phyloP scores from a whole-genome alignment of 2,113 vertebrate genomes.

The Zosterops pallidus region DNA sequence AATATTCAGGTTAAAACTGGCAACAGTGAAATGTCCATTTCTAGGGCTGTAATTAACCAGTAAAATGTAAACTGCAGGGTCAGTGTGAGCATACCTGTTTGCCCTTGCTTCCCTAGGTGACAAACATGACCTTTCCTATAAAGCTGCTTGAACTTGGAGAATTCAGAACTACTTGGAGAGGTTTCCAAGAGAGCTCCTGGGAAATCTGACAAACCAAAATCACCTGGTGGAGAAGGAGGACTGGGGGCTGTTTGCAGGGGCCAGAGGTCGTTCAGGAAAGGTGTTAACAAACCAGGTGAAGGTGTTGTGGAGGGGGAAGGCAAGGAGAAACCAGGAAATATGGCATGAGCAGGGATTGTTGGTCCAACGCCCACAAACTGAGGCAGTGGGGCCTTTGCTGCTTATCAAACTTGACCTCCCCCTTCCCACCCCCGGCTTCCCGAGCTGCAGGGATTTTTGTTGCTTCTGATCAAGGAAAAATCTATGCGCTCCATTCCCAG shows the following conservation, averaged over 20 bases:
- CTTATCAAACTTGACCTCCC: not conserved
- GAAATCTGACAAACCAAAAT: not conserved
- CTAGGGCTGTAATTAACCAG: not conserved
- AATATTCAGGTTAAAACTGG: not conserved
- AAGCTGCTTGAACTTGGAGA: not conserved
- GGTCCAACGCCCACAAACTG: rapidly evolving
- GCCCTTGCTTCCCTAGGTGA: not conserved
- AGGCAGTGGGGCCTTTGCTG: not conserved
- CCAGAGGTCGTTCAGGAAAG: not conserved
- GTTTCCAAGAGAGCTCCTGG: not conserved
- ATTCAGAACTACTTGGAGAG: rapidly evolving
- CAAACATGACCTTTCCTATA: not conserved
- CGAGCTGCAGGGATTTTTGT: not conserved
- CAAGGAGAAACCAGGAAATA: rapidly evolving
- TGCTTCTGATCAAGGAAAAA: not conserved
- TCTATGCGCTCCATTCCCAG: rapidly evolving
- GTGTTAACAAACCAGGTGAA: not conserved
- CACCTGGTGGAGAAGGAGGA: not conserved
- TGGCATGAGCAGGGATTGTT: not conserved
- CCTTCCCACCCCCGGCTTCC: not conserved
- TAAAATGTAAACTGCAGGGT: not conserved
- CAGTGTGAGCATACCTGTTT: not conserved
- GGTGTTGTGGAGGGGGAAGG: not conserved
- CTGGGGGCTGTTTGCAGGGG: not conserved
- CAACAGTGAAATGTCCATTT: not conserved